phyloP scores from a whole-genome alignment of 1,140 invertebrate species.

The Aphidius ervi region DNA sequence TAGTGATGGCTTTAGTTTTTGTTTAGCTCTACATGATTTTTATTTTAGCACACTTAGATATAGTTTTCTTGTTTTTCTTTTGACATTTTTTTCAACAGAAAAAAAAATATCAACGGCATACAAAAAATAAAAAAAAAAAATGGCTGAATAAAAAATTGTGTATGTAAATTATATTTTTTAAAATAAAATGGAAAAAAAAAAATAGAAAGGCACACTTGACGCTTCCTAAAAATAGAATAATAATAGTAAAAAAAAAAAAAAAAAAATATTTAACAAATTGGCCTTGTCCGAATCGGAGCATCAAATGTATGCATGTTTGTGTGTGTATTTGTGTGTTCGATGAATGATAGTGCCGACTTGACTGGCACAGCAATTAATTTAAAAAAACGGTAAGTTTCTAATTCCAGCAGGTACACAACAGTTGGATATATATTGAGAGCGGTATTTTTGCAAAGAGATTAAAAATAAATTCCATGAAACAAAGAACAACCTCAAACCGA shows the following conservation, averaged over 20 bases:
- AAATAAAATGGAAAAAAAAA: too few species aligned
- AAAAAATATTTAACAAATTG: background rate
- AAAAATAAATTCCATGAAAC: slow-evolving; percentile 16
- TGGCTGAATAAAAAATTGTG: too few species aligned
- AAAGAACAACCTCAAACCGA: slow-evolving; percentile 8
- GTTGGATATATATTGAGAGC: background rate
- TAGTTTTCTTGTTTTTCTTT: too few species aligned
- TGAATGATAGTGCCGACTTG: too few species aligned
- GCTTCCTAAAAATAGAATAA: too few species aligned
- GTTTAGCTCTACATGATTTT: slow-evolving; percentile 22
- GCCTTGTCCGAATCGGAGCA: slow-evolving; percentile 3
- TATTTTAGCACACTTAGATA: slow-evolving; percentile 3
- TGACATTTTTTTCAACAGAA: too few species aligned
- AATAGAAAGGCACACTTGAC: too few species aligned
- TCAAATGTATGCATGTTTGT: background rate
- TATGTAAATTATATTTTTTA: too few species aligned
- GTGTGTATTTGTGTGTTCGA: too few species aligned
- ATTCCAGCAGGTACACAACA: background rate
- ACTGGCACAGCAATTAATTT: slow-evolving; percentile 18
- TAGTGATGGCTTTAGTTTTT: slow-evolving; percentile 32
- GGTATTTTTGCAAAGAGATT: background rate
- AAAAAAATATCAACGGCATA: too few species aligned
- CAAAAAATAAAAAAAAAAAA: too few species aligned
- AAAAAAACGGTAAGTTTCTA: slow-evolving; percentile 2
- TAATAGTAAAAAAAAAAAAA: too few species aligned